Conservation (phyloP, 2,113 vertebrate genomes). For the Tragelaphus scriptus region DNA sequence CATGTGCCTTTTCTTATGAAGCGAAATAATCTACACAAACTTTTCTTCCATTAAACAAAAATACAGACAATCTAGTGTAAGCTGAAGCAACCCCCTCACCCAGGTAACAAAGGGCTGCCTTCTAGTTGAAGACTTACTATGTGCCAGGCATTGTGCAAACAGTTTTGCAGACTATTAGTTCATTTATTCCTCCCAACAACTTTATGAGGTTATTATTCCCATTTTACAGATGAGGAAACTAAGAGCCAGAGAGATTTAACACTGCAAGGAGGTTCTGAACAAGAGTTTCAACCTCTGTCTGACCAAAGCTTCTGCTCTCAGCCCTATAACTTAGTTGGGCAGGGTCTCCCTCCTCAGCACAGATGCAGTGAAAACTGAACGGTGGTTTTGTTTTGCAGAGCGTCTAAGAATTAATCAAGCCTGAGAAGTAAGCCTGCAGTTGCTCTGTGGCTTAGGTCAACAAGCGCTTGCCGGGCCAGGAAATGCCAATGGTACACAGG, state of each 20-base stretch:
- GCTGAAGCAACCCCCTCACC: background rate
- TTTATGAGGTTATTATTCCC: background rate
- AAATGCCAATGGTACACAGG: slow-evolving; percentile 69
- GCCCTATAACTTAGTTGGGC: background rate
- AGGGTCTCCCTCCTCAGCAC: slow-evolving; percentile 45
- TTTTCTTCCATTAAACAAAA: background rate
- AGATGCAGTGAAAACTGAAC: slow-evolving; percentile 28
- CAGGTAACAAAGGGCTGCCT: background rate
- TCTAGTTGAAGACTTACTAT: background rate
- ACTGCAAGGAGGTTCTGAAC: background rate
- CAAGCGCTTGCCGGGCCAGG: background rate
- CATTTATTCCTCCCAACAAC: background rate
- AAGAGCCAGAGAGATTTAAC: background rate
- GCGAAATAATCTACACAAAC: background rate
- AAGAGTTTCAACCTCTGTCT: background rate
- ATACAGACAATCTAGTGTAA: background rate
- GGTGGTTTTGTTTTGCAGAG: slow-evolving; percentile 58
- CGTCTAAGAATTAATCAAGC: slow-evolving; percentile 58
- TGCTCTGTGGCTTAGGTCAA: background rate
- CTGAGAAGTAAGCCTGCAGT: slow-evolving; percentile 48
- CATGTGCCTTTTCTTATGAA: background rate
- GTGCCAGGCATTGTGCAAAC: background rate
- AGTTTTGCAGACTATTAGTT: background rate
- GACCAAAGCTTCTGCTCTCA: background rate
- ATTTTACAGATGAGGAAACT: background rate